These are phyloP conservation scores for Samia ricini DNA, from an alignment of 1,140 invertebrate genomes.

Conservation along the genomic window DNA sequence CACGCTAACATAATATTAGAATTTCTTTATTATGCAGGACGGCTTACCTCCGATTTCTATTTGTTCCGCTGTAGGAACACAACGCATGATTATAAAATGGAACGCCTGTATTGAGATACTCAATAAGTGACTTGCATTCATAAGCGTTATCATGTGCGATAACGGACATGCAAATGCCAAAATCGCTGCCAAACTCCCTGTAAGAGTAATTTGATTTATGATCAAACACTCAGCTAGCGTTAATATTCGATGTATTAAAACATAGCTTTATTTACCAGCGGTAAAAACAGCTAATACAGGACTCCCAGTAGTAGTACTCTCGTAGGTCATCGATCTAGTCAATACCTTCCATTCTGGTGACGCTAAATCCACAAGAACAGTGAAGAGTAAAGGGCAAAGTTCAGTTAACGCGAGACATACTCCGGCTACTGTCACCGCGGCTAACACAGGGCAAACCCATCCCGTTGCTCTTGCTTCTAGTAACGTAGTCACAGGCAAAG, in stretches of 20 bases:
- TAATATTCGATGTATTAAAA: not conserved
- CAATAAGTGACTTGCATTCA: constrained; percentile 72
- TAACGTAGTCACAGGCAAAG: constrained; percentile 80
- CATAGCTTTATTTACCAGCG: constrained; percentile 64
- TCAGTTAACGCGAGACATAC: constrained; percentile 80
- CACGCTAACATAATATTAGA: too few species aligned
- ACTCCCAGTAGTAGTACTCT: constrained; percentile 81
- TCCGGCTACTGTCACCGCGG: constrained; percentile 79
- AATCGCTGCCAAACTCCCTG: constrained; percentile 82
- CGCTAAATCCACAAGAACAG: constrained; percentile 78
- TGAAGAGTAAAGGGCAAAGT: constrained; percentile 79
- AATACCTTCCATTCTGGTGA: constrained; percentile 82
- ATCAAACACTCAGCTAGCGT: not conserved
- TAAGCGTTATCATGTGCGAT: constrained; percentile 73
- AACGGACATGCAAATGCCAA: constrained; percentile 83
- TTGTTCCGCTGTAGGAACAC: constrained; percentile 66
- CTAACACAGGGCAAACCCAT: constrained; percentile 80
- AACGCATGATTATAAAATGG: constrained; percentile 67
- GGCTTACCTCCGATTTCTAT: constrained; percentile 61
- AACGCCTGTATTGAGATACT: constrained; percentile 69
- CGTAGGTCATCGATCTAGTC: constrained; percentile 81
- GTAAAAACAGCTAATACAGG: constrained; percentile 83
- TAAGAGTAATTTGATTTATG: constrained; percentile 29
- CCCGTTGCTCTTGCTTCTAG: constrained; percentile 80
- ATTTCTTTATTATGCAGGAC: too few species aligned